Percentiles rank a stretch among this genome's conserved stretches.
These are phyloP conservation scores for Desmophyllum pertusum DNA, from an alignment of 92 coral and sea anemone species.

Conservation along the genomic window DNA sequence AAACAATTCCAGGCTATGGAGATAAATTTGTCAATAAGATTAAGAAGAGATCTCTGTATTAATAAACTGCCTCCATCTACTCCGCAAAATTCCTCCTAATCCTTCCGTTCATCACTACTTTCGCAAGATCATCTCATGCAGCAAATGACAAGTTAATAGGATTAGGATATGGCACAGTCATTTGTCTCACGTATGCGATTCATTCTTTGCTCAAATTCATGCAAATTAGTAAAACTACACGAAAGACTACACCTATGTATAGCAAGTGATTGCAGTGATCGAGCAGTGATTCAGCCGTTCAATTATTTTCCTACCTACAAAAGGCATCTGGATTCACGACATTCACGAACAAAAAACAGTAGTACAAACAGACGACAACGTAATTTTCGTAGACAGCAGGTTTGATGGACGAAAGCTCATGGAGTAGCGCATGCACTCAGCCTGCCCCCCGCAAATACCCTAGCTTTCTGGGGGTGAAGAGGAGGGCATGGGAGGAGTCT, in stretches of 20 bases:
- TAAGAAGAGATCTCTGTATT: constrained; percentile 45
- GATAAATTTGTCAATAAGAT: constrained; percentile 44
- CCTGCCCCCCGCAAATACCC: too few species aligned
- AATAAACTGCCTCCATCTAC: constrained; percentile 19
- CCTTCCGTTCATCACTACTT: constrained; percentile 47
- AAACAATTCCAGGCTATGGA: not conserved
- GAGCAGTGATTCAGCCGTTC: too few species aligned
- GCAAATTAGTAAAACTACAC: not conserved
- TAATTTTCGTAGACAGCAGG: too few species aligned
- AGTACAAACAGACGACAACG: too few species aligned
- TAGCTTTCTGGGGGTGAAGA: too few species aligned
- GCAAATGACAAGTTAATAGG: constrained; percentile 46
- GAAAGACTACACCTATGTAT: not conserved
- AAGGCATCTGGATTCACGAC: too few species aligned
- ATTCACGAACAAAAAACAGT: too few species aligned
- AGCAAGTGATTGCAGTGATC: not conserved
- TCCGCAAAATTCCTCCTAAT: constrained; percentile 51
- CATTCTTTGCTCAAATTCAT: not conserved
- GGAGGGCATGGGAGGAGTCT: too few species aligned
- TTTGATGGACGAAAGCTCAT: too few species aligned
- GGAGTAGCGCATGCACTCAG: too few species aligned
- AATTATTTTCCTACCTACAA: too few species aligned
- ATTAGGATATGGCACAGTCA: constrained; percentile 55
- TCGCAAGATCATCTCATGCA: not conserved
- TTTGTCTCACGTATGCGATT: constrained; percentile 22